phyloP scores from a whole-genome alignment of 2,113 vertebrate species.

The Coreoperca whiteheadi region DNA sequence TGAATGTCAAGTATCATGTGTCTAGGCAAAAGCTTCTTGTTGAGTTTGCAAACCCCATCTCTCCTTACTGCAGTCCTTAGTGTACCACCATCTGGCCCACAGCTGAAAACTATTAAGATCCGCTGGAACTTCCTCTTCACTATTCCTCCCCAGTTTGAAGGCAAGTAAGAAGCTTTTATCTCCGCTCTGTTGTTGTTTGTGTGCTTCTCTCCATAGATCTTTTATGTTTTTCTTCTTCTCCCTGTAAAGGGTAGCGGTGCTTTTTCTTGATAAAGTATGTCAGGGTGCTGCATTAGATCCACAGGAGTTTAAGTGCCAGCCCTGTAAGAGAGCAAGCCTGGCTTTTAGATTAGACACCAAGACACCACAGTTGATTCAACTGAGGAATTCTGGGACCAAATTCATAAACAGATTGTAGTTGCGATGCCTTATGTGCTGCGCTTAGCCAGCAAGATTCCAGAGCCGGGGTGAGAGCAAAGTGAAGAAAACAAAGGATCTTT shows the following conservation, averaged over 20 bases:
- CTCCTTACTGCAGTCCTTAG: constrained; percentile 67
- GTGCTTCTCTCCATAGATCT: constrained; percentile 58
- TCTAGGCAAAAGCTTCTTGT: constrained; percentile 71
- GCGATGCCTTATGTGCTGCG: constrained; percentile 52
- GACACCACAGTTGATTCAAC: constrained; percentile 46
- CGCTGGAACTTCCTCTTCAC: constrained; percentile 81
- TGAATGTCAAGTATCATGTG: constrained; percentile 79
- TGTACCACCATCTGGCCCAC: constrained; percentile 83
- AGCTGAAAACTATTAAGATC: constrained; percentile 86
- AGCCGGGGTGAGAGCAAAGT: constrained; percentile 53
- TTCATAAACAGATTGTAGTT: constrained; percentile 67
- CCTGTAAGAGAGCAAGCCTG: constrained; percentile 45
- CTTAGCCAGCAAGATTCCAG: constrained; percentile 60
- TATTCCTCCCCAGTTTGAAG: constrained; percentile 72
- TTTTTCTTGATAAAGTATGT: constrained; percentile 51
- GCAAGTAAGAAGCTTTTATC: constrained; percentile 76
- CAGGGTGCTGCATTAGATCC: constrained; percentile 51
- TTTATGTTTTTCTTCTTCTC: not conserved
- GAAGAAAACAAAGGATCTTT: constrained; percentile 76
- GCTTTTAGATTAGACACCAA: constrained; percentile 50
- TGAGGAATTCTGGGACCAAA: constrained; percentile 69
- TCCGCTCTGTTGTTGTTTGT: constrained; percentile 64
- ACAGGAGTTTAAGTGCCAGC: constrained; percentile 27
- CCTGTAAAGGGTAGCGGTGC: constrained; percentile 23
- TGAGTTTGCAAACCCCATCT: constrained; percentile 75